Conservation (phyloP, 2,888 invertebrate genomes). For the Agelastica alni region DNA sequence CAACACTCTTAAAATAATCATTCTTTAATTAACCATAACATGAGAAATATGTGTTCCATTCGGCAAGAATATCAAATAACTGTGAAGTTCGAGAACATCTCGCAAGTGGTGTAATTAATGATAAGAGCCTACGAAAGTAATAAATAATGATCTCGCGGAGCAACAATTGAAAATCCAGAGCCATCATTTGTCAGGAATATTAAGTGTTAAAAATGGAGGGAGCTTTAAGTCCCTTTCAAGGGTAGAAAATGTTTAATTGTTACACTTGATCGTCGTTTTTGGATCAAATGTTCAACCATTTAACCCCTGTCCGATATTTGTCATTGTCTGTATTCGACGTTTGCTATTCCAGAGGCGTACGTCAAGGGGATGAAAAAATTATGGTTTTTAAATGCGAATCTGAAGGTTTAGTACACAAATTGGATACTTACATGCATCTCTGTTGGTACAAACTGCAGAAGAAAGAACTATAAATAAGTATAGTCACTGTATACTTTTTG, state of each 20-base stretch:
- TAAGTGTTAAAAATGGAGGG: constrained; percentile 56
- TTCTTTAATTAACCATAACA: too few species aligned
- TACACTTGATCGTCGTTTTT: constrained; percentile 54
- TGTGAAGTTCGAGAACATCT: constrained; percentile 15
- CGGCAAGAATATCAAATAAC: constrained; percentile 17
- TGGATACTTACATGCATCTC: too few species aligned
- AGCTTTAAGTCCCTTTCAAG: constrained; percentile 49
- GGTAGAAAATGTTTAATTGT: constrained; percentile 51
- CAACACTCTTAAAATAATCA: too few species aligned
- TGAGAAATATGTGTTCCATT: not conserved
- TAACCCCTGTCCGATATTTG: constrained; percentile 54
- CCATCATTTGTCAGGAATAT: constrained; percentile 56
- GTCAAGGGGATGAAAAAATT: too few species aligned
- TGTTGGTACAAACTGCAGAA: too few species aligned
- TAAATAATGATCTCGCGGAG: constrained; percentile 39
- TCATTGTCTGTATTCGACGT: constrained; percentile 51
- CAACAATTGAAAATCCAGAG: constrained; percentile 41
- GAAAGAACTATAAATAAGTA: too few species aligned
- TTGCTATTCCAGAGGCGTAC: constrained; percentile 38
- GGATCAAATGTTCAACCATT: constrained; percentile 50
- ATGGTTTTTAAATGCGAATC: too few species aligned
- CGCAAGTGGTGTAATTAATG: constrained; percentile 35
- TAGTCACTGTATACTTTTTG: too few species aligned
- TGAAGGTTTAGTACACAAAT: too few species aligned
- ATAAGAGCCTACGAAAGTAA: constrained; percentile 34